A percentile compares a stretch with the other conserved stretches of the same genome.
Evolutionary conservation across 1,140 invertebrate genomes (phyloP).

Genomic region (Agrilus planipennis): DNA sequence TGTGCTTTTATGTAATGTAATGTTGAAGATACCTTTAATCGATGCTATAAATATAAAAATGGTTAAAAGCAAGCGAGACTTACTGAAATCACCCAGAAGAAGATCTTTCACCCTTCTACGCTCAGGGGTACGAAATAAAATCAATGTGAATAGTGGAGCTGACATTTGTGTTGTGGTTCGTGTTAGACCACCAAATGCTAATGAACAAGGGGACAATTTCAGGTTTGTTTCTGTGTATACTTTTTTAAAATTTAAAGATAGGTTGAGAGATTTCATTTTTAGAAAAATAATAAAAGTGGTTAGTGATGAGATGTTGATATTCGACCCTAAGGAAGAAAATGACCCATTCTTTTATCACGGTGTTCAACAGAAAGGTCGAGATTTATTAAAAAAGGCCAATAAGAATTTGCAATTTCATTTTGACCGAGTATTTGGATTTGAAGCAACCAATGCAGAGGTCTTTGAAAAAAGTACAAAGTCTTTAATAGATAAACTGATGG

Average conservation of each 20-base stretch:
- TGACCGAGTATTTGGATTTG: conserved; percentile 65
- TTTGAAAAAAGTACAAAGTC: conserved; percentile 68
- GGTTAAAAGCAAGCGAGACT: conserved; percentile 20
- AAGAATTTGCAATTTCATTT: conserved; percentile 82
- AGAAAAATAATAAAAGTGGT: conserved; percentile 59
- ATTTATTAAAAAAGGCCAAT: conserved; percentile 68
- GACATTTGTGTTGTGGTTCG: conserved; percentile 67
- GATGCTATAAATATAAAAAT: conserved; percentile 12
- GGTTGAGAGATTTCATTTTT: conserved; percentile 16
- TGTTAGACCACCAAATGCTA: conserved; percentile 58
- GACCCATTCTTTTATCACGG: conserved; percentile 76
- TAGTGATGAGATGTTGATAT: conserved; percentile 68
- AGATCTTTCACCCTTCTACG: not conserved
- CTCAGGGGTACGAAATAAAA: not conserved
- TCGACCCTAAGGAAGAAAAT: conserved; percentile 77
- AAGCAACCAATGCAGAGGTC: conserved; percentile 55
- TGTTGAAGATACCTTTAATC: not conserved
- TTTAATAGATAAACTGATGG: conserved; percentile 60
- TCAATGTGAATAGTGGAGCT: conserved; percentile 20
- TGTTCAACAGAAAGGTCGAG: conserved; percentile 60
- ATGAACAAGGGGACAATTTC: conserved; percentile 39
- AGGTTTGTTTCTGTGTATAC: conserved; percentile 14
- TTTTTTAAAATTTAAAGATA: conserved; percentile 1
- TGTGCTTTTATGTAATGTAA: too few relatives aligned
- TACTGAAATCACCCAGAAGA: conserved; percentile 15